These are phyloP conservation scores for Megastigmus dorsalis DNA, from an alignment of 2,888 invertebrate genomes.

Conservation along the genomic window DNA sequence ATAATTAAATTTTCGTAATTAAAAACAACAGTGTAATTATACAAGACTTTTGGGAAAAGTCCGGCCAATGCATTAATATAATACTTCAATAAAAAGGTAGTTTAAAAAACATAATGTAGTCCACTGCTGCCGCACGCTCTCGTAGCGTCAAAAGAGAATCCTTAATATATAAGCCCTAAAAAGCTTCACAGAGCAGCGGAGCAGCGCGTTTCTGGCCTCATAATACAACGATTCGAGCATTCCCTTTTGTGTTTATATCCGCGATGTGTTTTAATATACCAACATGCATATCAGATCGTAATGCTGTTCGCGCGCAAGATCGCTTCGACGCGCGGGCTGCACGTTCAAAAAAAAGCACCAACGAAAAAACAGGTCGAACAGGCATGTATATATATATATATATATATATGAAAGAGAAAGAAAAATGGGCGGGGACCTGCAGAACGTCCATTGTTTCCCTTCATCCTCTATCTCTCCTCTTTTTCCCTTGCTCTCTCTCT, in stretches of 20 bases:
- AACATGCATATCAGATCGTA: slow-evolving; percentile 1
- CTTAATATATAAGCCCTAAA: slow-evolving; percentile 31
- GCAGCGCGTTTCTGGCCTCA: background rate
- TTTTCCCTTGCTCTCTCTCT: background rate
- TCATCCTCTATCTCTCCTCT: background rate
- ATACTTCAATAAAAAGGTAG: background rate
- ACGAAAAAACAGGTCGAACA: background rate
- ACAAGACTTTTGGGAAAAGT: too few species aligned
- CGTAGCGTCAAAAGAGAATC: slow-evolving; percentile 31
- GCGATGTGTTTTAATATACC: slow-evolving; percentile 12
- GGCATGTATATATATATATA: too few species aligned
- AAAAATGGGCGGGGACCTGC: background rate
- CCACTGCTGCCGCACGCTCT: background rate
- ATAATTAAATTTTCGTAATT: too few species aligned
- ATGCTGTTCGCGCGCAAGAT: background rate
- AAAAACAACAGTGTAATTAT: too few species aligned
- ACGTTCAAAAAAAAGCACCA: slow-evolving; percentile 4
- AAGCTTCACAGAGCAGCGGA: background rate
- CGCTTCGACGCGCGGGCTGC: background rate
- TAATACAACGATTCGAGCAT: slow-evolving; percentile 25
- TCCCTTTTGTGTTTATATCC: slow-evolving; percentile 15
- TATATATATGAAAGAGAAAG: too few species aligned
- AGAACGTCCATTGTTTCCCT: slow-evolving; percentile 48
- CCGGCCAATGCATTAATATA: background rate
- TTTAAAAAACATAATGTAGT: slow-evolving; percentile 23